A percentile compares a stretch with the other conserved stretches of the same genome.
These are phyloP conservation scores for Pristionchus entomophagus DNA, from an alignment of 2,888 invertebrate genomes.

Conservation along the genomic window DNA sequence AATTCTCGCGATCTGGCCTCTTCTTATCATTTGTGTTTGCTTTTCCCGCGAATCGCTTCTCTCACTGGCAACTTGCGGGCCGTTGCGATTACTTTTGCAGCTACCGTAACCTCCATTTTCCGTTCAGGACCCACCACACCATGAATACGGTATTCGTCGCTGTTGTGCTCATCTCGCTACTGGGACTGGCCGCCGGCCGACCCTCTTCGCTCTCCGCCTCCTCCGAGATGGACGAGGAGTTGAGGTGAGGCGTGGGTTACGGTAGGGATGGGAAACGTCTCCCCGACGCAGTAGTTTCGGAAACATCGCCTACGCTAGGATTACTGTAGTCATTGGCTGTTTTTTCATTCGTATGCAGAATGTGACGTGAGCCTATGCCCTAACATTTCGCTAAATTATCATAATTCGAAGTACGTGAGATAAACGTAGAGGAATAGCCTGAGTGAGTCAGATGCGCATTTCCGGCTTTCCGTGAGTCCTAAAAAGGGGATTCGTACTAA, in stretches of 20 bases:
- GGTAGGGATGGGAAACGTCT: not conserved
- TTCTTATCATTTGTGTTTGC: slow-evolving; percentile 36
- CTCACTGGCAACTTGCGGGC: not conserved
- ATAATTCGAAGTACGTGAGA: slow-evolving; percentile 15
- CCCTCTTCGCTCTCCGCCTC: not conserved
- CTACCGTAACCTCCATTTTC: slow-evolving; percentile 13
- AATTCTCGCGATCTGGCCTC: slow-evolving; percentile 2
- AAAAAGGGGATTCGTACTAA: not conserved
- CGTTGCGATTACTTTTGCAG: not conserved
- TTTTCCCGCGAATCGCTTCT: not conserved
- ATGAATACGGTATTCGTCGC: slow-evolving; percentile 39
- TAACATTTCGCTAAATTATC: not conserved
- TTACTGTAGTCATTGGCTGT: too few relatives aligned
- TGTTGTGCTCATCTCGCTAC: not conserved
- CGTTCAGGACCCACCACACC: not conserved
- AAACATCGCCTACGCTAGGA: not conserved
- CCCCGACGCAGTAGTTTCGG: not conserved
- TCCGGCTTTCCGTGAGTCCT: not conserved
- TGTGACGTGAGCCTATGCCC: not conserved
- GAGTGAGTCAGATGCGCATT: not conserved
- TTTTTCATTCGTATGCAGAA: too few relatives aligned
- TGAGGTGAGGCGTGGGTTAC: not conserved
- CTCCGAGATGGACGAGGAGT: not conserved
- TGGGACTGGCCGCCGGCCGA: not conserved
- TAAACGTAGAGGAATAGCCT: not conserved